Base-by-base conservation (phyloP, 2,888 invertebrate species). In the Molorchus minor region DNA sequence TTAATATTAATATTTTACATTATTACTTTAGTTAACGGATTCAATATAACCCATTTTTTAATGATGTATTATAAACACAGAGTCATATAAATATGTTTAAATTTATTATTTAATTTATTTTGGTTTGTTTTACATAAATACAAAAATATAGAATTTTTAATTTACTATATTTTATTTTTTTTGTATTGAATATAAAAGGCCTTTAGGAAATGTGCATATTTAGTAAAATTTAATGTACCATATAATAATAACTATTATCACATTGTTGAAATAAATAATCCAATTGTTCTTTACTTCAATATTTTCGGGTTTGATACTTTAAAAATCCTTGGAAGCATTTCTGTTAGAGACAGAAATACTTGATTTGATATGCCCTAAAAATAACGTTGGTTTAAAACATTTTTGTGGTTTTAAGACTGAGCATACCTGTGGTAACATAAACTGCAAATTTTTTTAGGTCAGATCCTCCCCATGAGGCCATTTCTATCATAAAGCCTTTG, bases 401-500 rank as follows among this genome's bases (percentile, higher is more conserved):
- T 46, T 10, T 12, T 20, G 33, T 4, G 16, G 55, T n/a, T 21
- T 44, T 36, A n/a, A 51, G 44, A 45, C 12, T 41, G 30, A 36
- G 30, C 30, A 45, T 80, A 89, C 90, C 82, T 89, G 87, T 1
- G 96, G 96, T 47, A 95, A 87, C 58, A 95, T 83, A 77, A 93
- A 93, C 78, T 92, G 91, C 20, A 96, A 84, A 78, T 92, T 97
- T 82, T n/a, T 93, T 92, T 64, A 94, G 83, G 81, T 93, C 93
- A 0, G 93, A 91, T 25, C 94, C 94, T 62, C 94, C 94, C 89
- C 95, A 92, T 0, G 95, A 93, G 5, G 93, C 92, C 85, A 96
- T 94, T 84, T 99, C 99, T 81, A 99, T 96, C 93, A 99, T 94
- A 82, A 98, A 99, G 2, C 99, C 99, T 83, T 99, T 99, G 51